phyloP scores from a whole-genome alignment of 2,797 vertebrate species.

The Rallus crepitans region DNA sequence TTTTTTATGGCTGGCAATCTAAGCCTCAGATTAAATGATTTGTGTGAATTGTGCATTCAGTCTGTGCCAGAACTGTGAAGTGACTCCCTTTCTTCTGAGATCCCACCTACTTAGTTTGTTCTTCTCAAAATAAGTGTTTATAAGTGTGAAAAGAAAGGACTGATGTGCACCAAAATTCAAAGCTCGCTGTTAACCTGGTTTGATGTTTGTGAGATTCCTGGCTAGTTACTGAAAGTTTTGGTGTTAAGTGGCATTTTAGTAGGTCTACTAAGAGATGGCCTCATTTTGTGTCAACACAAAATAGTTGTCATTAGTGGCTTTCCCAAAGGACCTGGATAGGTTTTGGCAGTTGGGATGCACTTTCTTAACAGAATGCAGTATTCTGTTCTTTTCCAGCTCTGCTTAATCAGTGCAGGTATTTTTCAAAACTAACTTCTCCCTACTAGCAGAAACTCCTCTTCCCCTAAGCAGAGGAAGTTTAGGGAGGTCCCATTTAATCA shows the following conservation, averaged over 20 bases:
- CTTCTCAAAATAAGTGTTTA: neutral
- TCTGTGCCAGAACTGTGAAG: neutral
- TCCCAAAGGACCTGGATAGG: neutral
- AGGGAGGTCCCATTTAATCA: neutral
- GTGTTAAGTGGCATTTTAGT: neutral
- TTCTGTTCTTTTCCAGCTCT: neutral
- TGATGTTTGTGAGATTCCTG: neutral
- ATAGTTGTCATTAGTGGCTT: neutral
- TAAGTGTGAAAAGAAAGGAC: neutral
- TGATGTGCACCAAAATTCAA: neutral
- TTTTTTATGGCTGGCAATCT: neutral
- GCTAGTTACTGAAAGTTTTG: neutral
- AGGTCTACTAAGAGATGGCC: neutral
- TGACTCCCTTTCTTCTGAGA: neutral
- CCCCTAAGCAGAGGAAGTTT: neutral
- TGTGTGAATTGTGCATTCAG: neutral
- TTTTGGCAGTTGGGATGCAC: neutral
- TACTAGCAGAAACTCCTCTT: neutral
- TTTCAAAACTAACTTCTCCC: neutral
- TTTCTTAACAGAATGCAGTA: neutral
- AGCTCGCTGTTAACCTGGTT: rapidly evolving
- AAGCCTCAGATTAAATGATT: neutral
- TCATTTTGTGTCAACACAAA: neutral
- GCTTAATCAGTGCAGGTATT: neutral
- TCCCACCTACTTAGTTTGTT: neutral